Evolutionary conservation across 2,797 vertebrate genomes (phyloP), one percentile per base, ranked within the genome.

Genomic region (Pteropus rufus): DNA sequence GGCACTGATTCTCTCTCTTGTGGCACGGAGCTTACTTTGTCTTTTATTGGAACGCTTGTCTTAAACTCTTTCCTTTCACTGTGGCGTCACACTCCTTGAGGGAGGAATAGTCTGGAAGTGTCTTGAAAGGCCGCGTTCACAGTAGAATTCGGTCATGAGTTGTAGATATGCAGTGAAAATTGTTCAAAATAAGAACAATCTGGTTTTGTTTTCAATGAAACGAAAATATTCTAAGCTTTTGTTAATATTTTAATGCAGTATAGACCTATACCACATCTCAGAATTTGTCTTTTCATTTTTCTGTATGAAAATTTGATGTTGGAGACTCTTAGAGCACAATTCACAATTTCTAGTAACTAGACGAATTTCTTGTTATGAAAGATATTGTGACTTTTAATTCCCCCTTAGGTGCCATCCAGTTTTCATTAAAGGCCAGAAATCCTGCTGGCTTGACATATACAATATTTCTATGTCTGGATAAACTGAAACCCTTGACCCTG

Each of bases 261-360:
- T 46, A 80, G 49, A 60, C 82, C 41, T 73, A 93, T 7, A 77
- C 9, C 18, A 64, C 3, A 60, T 36, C 34, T 90, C 76, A 83
- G 34, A 75, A 92, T 92, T 77, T 82, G 75, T 89, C 62, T 83
- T 79, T 86, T 93, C 15, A 46, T 64, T 70, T 84, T 67, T 54
- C 18, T 52, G 2, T 26, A 44, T 84, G 83, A 82, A 72, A n/a
- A 81, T 82, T 75, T 94, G 34, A 60, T 24, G 44, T 1, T 60
- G 69, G 9, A 87, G 56, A 83, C n/a, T 19, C 64, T 26, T 60
- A n/a, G 10, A 64, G 36, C 26, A 54, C 24, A 54, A 77, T 6
- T 23, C 31, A 65, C 26, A 91, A 24, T 64, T 86, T 85, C 14
- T 65, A 39, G 14, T 60, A 85, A 60, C 18, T 67, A 2, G 8